These are phyloP conservation scores for Calonectris borealis DNA, from an alignment of 2,113 vertebrate species.

Conservation along the genomic window DNA sequence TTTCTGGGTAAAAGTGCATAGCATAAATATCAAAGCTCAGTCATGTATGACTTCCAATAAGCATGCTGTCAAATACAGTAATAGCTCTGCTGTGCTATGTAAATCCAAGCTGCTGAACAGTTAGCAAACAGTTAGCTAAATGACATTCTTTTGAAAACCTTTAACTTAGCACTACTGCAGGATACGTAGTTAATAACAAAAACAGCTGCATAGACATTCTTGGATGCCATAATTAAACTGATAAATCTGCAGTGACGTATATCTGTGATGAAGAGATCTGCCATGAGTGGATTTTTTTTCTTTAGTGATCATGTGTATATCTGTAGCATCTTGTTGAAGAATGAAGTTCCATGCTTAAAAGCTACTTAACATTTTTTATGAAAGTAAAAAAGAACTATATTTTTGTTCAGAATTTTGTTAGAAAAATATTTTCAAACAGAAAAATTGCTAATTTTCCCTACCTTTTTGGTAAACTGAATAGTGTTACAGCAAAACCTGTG, in stretches of 20 bases:
- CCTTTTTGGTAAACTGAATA: conserved; percentile 6
- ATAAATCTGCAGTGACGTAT: neutral
- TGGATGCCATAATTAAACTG: neutral
- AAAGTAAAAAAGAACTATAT: neutral
- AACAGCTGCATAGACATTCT: neutral
- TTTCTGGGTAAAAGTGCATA: neutral
- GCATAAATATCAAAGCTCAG: neutral
- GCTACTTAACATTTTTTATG: neutral
- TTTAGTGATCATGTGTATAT: neutral
- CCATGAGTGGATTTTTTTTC: neutral
- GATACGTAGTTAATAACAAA: neutral
- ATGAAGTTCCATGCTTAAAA: neutral
- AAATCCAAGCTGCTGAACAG: neutral
- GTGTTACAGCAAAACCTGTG: neutral
- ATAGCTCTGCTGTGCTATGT: neutral
- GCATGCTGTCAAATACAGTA: neutral
- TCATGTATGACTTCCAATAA: neutral
- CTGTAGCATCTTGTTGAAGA: neutral
- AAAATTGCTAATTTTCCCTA: neutral
- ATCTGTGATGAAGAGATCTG: neutral
- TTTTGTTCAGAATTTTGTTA: conserved; percentile 26
- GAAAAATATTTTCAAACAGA: conserved; percentile 6
- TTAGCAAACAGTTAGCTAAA: neutral
- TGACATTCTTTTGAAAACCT: neutral
- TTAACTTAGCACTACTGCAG: neutral